Base-by-base conservation (phyloP, 2,113 vertebrate species). In the Scopus umbretta region DNA sequence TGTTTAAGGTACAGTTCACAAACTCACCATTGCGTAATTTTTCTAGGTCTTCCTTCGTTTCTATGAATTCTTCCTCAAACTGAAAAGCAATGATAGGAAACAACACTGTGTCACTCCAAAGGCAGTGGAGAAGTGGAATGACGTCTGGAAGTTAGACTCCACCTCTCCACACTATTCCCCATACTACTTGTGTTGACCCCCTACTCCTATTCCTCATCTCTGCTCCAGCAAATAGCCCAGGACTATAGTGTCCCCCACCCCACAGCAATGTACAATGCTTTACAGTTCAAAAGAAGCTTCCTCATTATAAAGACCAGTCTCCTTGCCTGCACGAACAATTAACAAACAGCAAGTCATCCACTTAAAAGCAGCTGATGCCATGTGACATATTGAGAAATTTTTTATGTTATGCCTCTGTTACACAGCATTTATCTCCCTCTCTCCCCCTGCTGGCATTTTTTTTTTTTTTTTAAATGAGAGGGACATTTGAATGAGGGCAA, bases 51-150 rank as follows among this genome's bases (percentile, higher is more conserved):
- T 99, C 98, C 36, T 96, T 98, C 0, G 88, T 98, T 90, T 98
- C 98, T 93, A 99, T 88, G 95, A 97, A 94, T 74, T 98, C 90
- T 96, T 99, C 99, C 76, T 99, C 99, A 97, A 99, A 99, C 99
- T 99, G 98, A 93, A 94, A 97, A 86, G 52, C 42, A 92, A 63
- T 55, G 66, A 84, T 3, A 65, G 65, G 95, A 95, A 55, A 36
- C 86, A 95, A 68, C 19, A 53, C 36, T 32, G 14, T 50, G 26
- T 89, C 65, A 82, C 27, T 76, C 49, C 45, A 85, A 56, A 81
- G 36, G 36, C 47, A 84, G 47, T 5, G 14, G 68, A 42, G 30
- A 86, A 86, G 36, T 13, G 12, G 19, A 83, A 88, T 11, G 25
- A 29, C 78, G 63, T 30, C 66, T 75, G 66, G 30, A 50, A 62